Base-by-base conservation (phyloP, 2,888 invertebrate species). In the Metellina segmentata region DNA sequence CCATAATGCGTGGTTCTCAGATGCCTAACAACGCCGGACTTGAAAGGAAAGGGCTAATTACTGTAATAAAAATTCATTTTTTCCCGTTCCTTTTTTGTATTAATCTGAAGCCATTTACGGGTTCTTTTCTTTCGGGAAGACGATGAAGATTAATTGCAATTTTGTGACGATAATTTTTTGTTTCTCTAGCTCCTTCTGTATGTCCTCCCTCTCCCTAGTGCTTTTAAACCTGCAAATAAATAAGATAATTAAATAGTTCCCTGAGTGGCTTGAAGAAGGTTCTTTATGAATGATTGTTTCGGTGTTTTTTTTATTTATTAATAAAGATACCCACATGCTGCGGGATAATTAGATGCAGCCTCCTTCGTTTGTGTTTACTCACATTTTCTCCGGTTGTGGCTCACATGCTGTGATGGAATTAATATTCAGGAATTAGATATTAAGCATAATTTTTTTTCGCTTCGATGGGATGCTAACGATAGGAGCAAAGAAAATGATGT, bases 231-330 rank as follows among this genome's bases (percentile, higher is more conserved):
- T 72, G 11, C 85, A 90, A 90, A 90, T 90, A 90, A 90, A 90
- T 90, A 90, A 83, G 79, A 85, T 90, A 90, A 90, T 90, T 90
- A 90, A 90, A 90, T 90, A 90, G 61, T 49, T 72, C 78, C 72
- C 69, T 82, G 75, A 89, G 77, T 19, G 83, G 70, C 89, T 70
- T 49, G 83, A 48, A 77, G 52, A 70, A 87, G 72, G 53, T 85
- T 74, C 52, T 81, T 74, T 81, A 49, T 69, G 81, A 87, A 61
- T 81, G 53, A 74, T 74, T 74, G 74, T 52, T 78, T 52, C n/a
- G 52, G 78, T 16, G 16, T 8, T 52, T 52, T 78, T 78, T 49
- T n/a, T n/a, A n/a, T n/a, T n/a, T n/a, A n/a, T n/a, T 52, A 52
- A 61, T 52, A 72, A 81, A 87, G 72, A 79, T n/a, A 69, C 20